phyloP scores from a whole-genome alignment of 2,113 vertebrate genomes.

The Uropsilus gracilis region DNA sequence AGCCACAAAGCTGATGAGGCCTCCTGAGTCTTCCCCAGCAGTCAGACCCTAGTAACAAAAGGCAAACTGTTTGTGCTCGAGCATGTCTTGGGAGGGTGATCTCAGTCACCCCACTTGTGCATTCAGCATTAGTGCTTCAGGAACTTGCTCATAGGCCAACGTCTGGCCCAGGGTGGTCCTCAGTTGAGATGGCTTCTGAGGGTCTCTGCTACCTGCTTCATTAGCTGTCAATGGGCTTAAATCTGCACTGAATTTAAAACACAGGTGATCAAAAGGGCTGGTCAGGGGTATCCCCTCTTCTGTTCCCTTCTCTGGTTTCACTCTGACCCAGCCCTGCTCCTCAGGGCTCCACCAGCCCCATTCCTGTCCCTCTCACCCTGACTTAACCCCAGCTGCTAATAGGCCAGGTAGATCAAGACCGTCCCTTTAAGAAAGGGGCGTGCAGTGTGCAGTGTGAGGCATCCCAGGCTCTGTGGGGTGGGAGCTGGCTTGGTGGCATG shows the following conservation, averaged over 20 bases:
- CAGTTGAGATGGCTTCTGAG: background rate
- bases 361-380: background rate
- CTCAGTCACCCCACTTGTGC: background rate
- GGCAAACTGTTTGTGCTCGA: background rate
- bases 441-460: too few relatives aligned
- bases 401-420: background rate
- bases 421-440: background rate
- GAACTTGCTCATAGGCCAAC: rapidly evolving
- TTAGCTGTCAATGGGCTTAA: background rate
- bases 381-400: background rate
- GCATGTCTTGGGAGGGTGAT: background rate
- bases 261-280: background rate
- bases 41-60: background rate
- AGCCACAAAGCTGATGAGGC: background rate
- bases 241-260: background rate
- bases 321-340: background rate
- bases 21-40: background rate
- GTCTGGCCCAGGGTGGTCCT: background rate
- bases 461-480: background rate
- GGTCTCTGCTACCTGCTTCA: background rate
- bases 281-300: background rate
- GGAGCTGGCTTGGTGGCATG: background rate
- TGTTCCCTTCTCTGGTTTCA: background rate
- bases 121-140: too few relatives aligned
- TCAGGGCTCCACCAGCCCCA: background rate